These are phyloP conservation scores for Hoplodrina ambigua DNA, from an alignment of 2,888 invertebrate genomes.

Conservation along the genomic window DNA sequence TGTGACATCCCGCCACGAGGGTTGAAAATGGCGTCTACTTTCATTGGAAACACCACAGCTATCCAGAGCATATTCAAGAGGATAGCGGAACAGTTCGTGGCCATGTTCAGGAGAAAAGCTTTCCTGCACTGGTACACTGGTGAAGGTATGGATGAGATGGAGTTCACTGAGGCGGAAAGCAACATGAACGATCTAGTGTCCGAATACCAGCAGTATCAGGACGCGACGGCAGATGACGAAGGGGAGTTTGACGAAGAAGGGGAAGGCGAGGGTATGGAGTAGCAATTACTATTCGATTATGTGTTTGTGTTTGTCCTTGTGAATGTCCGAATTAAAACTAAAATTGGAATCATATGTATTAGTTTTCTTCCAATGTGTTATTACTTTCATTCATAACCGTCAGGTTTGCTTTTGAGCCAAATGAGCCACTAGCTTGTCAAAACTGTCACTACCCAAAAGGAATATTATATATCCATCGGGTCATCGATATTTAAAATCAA, in stretches of 20 bases:
- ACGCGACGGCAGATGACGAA: conserved; percentile 90
- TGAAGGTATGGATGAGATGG: conserved; percentile 98
- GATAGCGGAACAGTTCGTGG: conserved; percentile 95
- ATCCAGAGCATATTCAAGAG: conserved; percentile 97
- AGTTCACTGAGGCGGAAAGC: conserved; percentile 97
- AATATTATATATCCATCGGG: too few relatives aligned
- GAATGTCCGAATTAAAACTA: conserved; percentile 72
- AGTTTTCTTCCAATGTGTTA: conserved; percentile 1
- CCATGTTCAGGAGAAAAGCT: conserved; percentile 98
- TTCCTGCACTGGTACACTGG: conserved; percentile 99
- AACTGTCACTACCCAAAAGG: too few relatives aligned
- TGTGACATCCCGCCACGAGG: conserved; percentile 94
- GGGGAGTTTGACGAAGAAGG: conserved; percentile 90
- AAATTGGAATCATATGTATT: conserved; percentile 48
- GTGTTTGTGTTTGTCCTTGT: conserved; percentile 75
- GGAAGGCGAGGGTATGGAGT: conserved; percentile 88
- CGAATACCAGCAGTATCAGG: conserved; percentile 95
- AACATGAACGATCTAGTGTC: conserved; percentile 94
- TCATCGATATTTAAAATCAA: too few relatives aligned
- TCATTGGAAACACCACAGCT: conserved; percentile 96
- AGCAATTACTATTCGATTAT: conserved; percentile 69
- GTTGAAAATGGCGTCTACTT: conserved; percentile 96
- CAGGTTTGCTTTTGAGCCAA: too few relatives aligned
- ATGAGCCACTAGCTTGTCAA: too few relatives aligned
- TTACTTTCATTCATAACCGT: too few relatives aligned